Conservation (phyloP, 1,140 invertebrate genomes). For the Lepidurus couesii region DNA sequence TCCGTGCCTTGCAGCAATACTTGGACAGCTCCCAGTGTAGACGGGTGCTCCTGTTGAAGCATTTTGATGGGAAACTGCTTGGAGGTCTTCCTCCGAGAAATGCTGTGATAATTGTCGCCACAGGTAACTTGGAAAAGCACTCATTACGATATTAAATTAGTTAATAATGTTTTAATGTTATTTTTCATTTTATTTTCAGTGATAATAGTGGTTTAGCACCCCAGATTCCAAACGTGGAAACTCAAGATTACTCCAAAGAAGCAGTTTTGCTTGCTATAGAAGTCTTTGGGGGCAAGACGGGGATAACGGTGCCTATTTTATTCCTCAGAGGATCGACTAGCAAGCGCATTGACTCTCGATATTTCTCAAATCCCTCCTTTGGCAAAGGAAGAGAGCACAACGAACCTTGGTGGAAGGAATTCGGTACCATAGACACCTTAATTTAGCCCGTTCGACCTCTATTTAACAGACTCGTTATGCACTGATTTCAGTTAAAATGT, state of each 20-base stretch:
- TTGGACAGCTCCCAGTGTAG: not conserved
- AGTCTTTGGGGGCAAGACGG: constrained; percentile 48
- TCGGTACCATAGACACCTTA: constrained; percentile 46
- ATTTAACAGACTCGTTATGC: too few species aligned
- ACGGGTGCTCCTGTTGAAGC: not conserved
- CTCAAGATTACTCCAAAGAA: not conserved
- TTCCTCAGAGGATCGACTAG: constrained; percentile 54
- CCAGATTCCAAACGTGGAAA: not conserved
- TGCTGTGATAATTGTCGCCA: not conserved
- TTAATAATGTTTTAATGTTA: not conserved
- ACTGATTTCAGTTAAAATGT: not conserved
- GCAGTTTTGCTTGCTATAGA: not conserved
- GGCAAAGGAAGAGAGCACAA: constrained; percentile 53
- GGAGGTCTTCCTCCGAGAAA: not conserved
- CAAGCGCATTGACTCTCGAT: constrained; percentile 47
- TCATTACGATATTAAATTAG: not conserved
- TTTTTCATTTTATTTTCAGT: not conserved
- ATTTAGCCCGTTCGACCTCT: not conserved
- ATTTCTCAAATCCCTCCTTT: constrained; percentile 42
- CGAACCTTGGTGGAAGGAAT: constrained; percentile 58
- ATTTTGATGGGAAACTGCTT: not conserved
- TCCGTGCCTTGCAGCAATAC: not conserved
- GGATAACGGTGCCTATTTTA: constrained; percentile 50
- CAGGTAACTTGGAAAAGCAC: not conserved
- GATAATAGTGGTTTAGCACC: not conserved